These are phyloP conservation scores for Lepus townsendii DNA, from an alignment of 2,797 vertebrate genomes.

Conservation along the genomic window DNA sequence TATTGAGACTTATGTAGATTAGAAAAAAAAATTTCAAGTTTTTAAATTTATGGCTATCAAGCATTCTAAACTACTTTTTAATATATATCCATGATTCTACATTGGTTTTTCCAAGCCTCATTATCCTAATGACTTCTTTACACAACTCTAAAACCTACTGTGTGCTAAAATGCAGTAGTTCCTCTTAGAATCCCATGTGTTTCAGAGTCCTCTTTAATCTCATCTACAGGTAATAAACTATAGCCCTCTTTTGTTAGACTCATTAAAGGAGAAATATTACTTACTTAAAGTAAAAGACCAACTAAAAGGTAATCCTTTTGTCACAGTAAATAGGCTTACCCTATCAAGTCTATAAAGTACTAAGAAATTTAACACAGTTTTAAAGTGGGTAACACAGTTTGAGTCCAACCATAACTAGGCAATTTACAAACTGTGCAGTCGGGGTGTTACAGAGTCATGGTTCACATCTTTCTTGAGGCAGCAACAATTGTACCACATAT, in stretches of 20 bases:
- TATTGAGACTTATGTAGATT: background rate
- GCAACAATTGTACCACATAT: background rate
- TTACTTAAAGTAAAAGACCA: constrained; percentile 75
- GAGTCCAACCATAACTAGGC: constrained; percentile 81
- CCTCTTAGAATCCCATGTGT: background rate
- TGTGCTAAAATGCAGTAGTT: background rate
- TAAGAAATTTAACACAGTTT: constrained; percentile 78
- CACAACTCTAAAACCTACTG: background rate
- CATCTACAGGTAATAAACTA: constrained; percentile 49
- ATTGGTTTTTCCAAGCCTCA: background rate
- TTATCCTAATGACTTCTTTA: constrained; percentile 2
- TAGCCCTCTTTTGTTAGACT: constrained; percentile 65
- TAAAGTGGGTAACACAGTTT: constrained; percentile 79
- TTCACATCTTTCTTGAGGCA: constrained; percentile 72
- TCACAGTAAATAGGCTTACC: constrained; percentile 76
- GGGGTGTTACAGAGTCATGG: constrained; percentile 66
- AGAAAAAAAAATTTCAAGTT: constrained; percentile 33
- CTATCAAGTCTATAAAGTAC: constrained; percentile 70
- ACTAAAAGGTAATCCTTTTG: constrained; percentile 76
- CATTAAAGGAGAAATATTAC: constrained; percentile 78
- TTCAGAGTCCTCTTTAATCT: constrained; percentile 28
- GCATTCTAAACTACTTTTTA: background rate
- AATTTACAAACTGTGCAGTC: constrained; percentile 75
- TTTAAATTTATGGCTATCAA: constrained; percentile 20
- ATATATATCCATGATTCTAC: background rate